A percentile compares a stretch with the other conserved stretches of the same genome.
Conservation (phyloP, 2,113 vertebrate species). For the Nothobranchius kuhntae region DNA sequence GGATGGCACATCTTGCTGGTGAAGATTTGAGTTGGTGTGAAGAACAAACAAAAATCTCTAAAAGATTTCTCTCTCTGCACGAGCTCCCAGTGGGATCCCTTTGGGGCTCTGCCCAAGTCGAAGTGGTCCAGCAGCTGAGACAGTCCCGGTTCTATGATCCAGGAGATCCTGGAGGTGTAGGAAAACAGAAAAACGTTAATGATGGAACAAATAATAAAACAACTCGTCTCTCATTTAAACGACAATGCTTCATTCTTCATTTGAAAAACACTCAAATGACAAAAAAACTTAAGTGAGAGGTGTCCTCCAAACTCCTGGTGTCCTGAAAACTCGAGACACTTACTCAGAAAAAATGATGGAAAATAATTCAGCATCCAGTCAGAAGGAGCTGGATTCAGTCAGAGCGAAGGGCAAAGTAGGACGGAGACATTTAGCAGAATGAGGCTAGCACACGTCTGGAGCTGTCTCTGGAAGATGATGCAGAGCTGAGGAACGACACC, state of each 20-base stretch:
- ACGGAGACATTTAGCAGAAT: too few relatives aligned
- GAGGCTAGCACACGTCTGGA: background rate
- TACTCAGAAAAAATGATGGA: too few relatives aligned
- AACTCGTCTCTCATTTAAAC: too few relatives aligned
- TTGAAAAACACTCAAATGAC: too few relatives aligned
- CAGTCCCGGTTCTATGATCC: background rate
- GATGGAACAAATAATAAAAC: background rate
- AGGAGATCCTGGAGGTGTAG: background rate
- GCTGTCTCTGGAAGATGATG: background rate
- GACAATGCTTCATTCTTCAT: too few relatives aligned
- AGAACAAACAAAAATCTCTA: background rate
- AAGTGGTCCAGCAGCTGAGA: background rate
- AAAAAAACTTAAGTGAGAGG: too few relatives aligned
- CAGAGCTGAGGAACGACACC: background rate
- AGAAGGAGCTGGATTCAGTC: too few relatives aligned
- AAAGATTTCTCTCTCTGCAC: background rate
- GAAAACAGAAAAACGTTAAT: background rate
- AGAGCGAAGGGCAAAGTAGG: too few relatives aligned
- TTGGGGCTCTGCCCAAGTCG: background rate
- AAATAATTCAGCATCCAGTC: too few relatives aligned
- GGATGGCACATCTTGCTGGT: slow-evolving; percentile 1
- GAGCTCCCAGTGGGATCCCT: background rate
- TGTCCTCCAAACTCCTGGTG: too few relatives aligned
- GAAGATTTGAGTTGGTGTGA: background rate
- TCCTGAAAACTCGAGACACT: too few relatives aligned